Conservation (phyloP, 2,888 invertebrate species). For the Macaria notata region DNA sequence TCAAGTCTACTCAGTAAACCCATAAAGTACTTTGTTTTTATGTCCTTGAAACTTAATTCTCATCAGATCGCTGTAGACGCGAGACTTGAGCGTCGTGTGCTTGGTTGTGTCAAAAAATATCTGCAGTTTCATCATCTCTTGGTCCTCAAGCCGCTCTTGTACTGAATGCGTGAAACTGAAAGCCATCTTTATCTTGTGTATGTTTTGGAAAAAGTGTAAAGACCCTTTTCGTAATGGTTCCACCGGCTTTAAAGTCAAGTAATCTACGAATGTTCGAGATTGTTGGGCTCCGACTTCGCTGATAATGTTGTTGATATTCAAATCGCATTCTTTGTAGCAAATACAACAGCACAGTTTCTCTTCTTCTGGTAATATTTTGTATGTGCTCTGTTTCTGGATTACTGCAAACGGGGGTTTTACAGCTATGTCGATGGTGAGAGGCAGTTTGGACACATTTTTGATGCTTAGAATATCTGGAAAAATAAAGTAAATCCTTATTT, state of each 20-base stretch:
- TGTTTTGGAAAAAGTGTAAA: constrained; percentile 69
- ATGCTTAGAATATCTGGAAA: constrained; percentile 78
- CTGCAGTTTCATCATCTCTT: constrained; percentile 72
- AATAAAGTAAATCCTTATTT: too few species aligned
- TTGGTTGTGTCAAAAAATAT: constrained; percentile 72
- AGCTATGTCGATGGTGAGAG: constrained; percentile 70
- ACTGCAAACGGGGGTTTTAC: constrained; percentile 77
- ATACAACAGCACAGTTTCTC: constrained; percentile 66
- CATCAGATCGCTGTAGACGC: constrained; percentile 64
- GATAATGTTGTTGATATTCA: constrained; percentile 54
- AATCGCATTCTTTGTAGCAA: constrained; percentile 60
- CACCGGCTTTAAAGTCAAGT: constrained; percentile 62
- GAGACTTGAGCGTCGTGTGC: constrained; percentile 63
- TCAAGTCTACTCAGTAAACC: too few species aligned
- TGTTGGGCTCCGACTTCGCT: constrained; percentile 48
- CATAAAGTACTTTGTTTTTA: constrained; percentile 62
- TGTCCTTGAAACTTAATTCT: constrained; percentile 70
- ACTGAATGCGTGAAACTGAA: constrained; percentile 63
- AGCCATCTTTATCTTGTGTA: constrained; percentile 70
- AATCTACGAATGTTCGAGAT: constrained; percentile 62
- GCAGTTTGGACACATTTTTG: constrained; percentile 78
- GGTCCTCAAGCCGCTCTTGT: constrained; percentile 67
- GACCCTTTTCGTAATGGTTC: constrained; percentile 56
- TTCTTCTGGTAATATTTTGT: constrained; percentile 59
- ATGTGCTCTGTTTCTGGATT: constrained; percentile 61